A percentile compares a stretch with the other conserved stretches of the same genome.
phyloP scores from a whole-genome alignment of 2,113 vertebrate genomes.

The Megaleporinus macrocephalus region DNA sequence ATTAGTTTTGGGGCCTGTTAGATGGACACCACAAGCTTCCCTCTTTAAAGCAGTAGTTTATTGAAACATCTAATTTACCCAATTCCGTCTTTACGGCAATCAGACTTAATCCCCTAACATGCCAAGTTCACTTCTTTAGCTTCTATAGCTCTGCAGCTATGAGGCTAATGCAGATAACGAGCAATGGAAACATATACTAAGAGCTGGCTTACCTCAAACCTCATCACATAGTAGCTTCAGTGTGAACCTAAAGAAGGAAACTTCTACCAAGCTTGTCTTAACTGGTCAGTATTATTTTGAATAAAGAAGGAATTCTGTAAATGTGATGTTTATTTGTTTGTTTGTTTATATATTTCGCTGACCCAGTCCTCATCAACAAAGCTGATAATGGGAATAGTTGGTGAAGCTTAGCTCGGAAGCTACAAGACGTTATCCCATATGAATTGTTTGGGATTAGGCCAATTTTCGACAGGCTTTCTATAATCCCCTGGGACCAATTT shows the following conservation, averaged over 20 bases:
- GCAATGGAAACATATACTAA: neutral
- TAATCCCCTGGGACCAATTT: constrained; percentile 62
- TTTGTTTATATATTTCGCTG: too few species aligned
- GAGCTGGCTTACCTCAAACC: neutral
- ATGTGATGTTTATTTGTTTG: too few species aligned
- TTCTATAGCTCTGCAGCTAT: neutral
- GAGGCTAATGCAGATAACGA: neutral
- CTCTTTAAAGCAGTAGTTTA: too few species aligned
- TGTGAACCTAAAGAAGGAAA: too few species aligned
- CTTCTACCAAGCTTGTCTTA: neutral
- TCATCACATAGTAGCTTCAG: neutral
- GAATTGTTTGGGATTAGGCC: constrained; percentile 68
- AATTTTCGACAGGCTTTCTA: constrained; percentile 64
- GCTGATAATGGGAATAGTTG: constrained; percentile 44
- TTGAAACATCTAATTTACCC: too few species aligned
- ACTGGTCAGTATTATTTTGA: too few species aligned
- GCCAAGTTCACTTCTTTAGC: neutral
- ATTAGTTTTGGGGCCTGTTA: constrained; percentile 11
- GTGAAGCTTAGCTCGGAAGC: constrained; percentile 48
- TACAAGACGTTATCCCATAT: constrained; percentile 43
- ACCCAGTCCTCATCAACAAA: neutral
- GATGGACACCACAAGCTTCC: neutral
- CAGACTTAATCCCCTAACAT: too few species aligned
- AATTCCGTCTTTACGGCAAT: too few species aligned
- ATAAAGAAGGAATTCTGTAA: too few species aligned